Base-by-base conservation (phyloP, 2,888 invertebrate species). In the Tuta absoluta region DNA sequence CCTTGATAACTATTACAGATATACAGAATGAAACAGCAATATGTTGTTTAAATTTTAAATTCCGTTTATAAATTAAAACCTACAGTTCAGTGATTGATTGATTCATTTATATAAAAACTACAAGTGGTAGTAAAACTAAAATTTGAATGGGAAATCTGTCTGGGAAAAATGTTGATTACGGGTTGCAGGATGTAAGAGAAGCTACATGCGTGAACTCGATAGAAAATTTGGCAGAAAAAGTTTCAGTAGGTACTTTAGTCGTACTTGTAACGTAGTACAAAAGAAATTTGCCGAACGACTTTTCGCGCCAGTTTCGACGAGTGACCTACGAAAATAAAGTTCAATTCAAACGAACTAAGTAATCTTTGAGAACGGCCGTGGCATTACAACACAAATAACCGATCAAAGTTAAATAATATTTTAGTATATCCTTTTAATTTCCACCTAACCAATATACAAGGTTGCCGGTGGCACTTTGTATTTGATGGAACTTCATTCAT, bases 251-350 rank as follows among this genome's bases (percentile, higher is more conserved):
- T 83, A 81, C 80, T 82, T 84, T 79, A 76, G 79, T 80, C 81
- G 78, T 82, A 84, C 85, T 86, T 85, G 81, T 86, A 79, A 86
- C 85, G 79, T 83, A 82, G 86, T 85, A 87, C 82, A 73, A 72
- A 74, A 81, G 80, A 76, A 84, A 88, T 87, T 88, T 87, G 82
- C 84, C 78, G 78, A 80, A 78, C 81, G 75, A 76, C 80, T 77
- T 73, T 71, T 75, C 71, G 75, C 77, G 79, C 82, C 80, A 81
- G 76, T 82, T 82, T 73, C 73, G 78, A 71, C 74, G 76, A 77
- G 75, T 71, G 78, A 81, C 75, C 80, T 78, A 80, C 75, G 80
- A 81, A 82, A 83, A 80, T 76, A 78, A n/a, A 75, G 75, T 76
- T 77, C 62, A 66, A 69, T 65, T 65, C 71, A n/a, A n/a, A n/a